Evolutionary conservation across 2,113 vertebrate species (phyloP).

Genomic region (Gallinago undulata): DNA sequence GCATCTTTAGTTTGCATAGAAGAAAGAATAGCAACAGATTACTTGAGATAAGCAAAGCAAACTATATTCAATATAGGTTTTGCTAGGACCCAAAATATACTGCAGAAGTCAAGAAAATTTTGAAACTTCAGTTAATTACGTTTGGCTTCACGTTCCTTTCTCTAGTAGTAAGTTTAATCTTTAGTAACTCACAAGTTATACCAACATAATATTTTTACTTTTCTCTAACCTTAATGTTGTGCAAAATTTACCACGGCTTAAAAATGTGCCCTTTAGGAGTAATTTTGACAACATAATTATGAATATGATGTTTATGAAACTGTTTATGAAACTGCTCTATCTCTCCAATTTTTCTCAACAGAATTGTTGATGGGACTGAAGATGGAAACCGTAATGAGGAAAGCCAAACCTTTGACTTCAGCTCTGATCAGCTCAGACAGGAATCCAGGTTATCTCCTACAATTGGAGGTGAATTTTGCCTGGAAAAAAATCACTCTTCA

Average conservation of each 20-base stretch:
- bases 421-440: constrained; percentile 71
- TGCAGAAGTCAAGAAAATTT: background rate
- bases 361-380: constrained; percentile 83
- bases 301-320: background rate
- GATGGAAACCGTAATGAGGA: constrained; percentile 73
- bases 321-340: background rate
- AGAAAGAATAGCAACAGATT: background rate
- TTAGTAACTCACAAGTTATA: background rate
- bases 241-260: background rate
- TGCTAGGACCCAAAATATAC: background rate
- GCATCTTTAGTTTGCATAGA: background rate
- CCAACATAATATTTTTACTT: background rate
- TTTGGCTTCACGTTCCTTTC: background rate
- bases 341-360: constrained; percentile 37
- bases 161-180: background rate
- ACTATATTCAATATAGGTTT: background rate
- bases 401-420: constrained; percentile 79
- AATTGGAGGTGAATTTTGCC: constrained; percentile 66
- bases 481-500: background rate
- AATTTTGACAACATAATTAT: background rate
- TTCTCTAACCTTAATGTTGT: background rate
- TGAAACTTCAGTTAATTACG: background rate
- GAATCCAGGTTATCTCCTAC: constrained; percentile 72
- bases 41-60: background rate
- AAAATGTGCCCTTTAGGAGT: background rate